These are phyloP conservation scores for Euclidia mi DNA, from an alignment of 2,888 invertebrate species.

Conservation along the genomic window DNA sequence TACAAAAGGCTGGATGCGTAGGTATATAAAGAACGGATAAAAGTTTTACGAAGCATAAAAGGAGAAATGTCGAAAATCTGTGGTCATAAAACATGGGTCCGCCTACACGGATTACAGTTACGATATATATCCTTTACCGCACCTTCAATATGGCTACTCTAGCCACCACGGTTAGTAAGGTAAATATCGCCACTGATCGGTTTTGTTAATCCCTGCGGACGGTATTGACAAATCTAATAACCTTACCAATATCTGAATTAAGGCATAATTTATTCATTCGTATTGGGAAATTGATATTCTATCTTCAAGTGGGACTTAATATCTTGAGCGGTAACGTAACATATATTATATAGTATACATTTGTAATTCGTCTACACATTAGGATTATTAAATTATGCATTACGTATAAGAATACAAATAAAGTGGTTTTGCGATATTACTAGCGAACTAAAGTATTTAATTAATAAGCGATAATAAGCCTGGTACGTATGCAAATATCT, in stretches of 20 bases:
- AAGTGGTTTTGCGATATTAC: too few relatives aligned
- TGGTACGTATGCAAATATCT: too few relatives aligned
- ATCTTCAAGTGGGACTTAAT: constrained; percentile 23
- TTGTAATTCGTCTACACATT: not conserved
- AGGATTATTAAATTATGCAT: too few relatives aligned
- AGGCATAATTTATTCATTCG: constrained; percentile 44
- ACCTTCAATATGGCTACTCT: constrained; percentile 34
- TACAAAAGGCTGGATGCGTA: constrained; percentile 66
- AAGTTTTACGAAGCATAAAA: constrained; percentile 82
- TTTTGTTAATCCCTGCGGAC: constrained; percentile 17
- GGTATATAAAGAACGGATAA: constrained; percentile 71
- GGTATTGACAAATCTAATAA: too few relatives aligned
- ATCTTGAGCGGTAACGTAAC: not conserved
- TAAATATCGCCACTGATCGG: constrained; percentile 4
- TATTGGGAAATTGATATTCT: constrained; percentile 27
- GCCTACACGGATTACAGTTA: constrained; percentile 57
- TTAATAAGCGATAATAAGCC: too few relatives aligned
- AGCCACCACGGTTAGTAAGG: constrained; percentile 14
- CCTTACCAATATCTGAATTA: constrained; percentile 45
- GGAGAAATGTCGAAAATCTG: constrained; percentile 79
- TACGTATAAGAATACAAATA: too few relatives aligned
- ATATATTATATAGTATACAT: too few relatives aligned
- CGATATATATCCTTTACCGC: constrained; percentile 36
- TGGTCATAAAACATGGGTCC: constrained; percentile 71
- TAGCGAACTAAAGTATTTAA: too few relatives aligned